Base-by-base conservation (phyloP, 2,797 vertebrate genomes). In the Cuniculus paca region DNA sequence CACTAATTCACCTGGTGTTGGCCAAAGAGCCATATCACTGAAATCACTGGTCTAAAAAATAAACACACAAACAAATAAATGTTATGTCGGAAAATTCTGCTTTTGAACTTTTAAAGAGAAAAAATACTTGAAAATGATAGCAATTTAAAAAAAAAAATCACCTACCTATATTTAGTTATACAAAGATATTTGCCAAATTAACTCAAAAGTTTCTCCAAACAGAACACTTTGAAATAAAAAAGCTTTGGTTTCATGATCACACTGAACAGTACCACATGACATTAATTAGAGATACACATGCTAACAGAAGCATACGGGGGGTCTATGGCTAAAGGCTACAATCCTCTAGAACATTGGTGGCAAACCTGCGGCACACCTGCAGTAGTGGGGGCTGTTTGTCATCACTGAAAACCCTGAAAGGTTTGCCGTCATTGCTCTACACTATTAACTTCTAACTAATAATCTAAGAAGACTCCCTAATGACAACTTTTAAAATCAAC, bases 21-120 rank as follows among this genome's bases (percentile, higher is more conserved):
- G 99, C 99, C 99, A 99, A 97, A 99, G 99, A 90, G 99, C 98
- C 94, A 99, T 99, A 97, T 99, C 99, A 60, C 98, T 99, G 98
- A 99, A 99, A 97, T 99, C 99, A 96, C 99, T 98, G 0, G 99
- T 99, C 99, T 99, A 98, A 84, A 17, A 54, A 54, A 54, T 54
- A 54, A 98, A 48, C 97, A 95, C 75, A 98, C 9, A 93, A 94
- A 94, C 65, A 89, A 82, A 11, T 70, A 61, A 5, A 48, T 50
- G 54, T 83, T 88, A 96, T 36, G 63, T 52, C 78, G 77, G n/a
- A 54, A 95, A 82, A 94, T 87, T 58, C 14, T 74, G 34, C 24
- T 72, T 20, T 72, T 88, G 19, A 85, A 95, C 80, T 78, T 91
- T 92, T 79, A 95, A 84, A 80, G 6, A 94, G 83, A 95, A 95